Conservation (phyloP, 2,113 vertebrate genomes). For the Notarius quadriscutis region DNA sequence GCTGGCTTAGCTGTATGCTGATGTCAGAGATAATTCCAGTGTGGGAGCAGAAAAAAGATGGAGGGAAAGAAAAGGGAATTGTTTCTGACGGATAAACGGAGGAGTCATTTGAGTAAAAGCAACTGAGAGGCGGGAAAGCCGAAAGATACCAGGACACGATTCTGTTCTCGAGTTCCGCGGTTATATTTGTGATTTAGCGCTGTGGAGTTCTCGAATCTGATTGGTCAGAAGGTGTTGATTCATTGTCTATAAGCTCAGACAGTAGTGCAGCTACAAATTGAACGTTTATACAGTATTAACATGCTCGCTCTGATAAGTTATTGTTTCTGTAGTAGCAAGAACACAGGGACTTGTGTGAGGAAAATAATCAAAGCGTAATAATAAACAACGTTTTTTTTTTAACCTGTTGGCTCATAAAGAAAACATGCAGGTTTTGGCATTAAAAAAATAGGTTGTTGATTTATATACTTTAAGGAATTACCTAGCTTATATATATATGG, state of each 20-base stretch:
- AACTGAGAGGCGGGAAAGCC: background rate
- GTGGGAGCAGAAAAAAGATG: slow-evolving; percentile 25
- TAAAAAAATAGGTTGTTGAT: background rate
- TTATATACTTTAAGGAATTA: background rate
- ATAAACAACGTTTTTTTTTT: background rate
- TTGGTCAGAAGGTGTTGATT: background rate
- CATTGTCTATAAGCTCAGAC: no score
- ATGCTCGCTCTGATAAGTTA: no score
- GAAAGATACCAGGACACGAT: background rate
- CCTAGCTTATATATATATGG: background rate
- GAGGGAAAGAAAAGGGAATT: slow-evolving; percentile 5
- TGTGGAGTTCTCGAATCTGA: background rate
- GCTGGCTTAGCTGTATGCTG: slow-evolving; percentile 46
- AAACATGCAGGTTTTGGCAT: no score
- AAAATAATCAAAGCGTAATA: background rate
- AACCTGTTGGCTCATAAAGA: background rate
- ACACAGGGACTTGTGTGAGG: background rate
- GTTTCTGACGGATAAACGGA: slow-evolving; percentile 5
- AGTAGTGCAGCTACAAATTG: no score
- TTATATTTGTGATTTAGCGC: background rate
- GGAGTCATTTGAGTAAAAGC: background rate
- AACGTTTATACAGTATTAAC: no score
- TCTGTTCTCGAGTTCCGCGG: background rate
- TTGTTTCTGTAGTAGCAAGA: no score
- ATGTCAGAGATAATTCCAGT: slow-evolving; percentile 57